A percentile compares a stretch with the other conserved stretches of the same genome.
Conservation (phyloP, 2,797 vertebrate species). For the Antennarius maculatus region DNA sequence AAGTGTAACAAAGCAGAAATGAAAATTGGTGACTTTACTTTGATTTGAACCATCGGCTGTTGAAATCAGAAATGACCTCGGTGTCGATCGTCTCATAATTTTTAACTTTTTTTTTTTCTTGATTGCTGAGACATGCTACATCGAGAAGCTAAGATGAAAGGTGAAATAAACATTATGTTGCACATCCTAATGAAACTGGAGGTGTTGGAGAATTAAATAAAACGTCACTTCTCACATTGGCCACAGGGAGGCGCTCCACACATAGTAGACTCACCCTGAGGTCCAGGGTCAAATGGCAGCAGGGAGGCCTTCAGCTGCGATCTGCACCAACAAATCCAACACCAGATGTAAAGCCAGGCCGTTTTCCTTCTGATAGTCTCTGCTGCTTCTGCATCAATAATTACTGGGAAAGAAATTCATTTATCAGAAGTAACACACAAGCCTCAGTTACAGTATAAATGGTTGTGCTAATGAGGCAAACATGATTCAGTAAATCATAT, state of each 20-base stretch:
- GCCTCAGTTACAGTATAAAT: not conserved
- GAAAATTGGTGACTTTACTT: too few species aligned
- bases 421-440: not conserved
- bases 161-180: slow-evolving; percentile 36
- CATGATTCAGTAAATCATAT: not conserved
- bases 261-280: not conserved
- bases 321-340: not conserved
- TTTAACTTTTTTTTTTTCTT: not conserved
- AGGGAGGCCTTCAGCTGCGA: not conserved
- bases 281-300: not conserved
- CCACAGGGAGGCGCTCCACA: slow-evolving; percentile 57
- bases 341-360: not conserved
- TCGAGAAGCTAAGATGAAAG: slow-evolving; percentile 23
- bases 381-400: not conserved
- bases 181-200: not conserved
- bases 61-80: not conserved
- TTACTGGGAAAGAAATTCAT: not conserved
- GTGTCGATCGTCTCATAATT: not conserved
- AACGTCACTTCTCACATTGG: slow-evolving; percentile 12
- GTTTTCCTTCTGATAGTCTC: not conserved
- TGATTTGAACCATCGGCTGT: not conserved
- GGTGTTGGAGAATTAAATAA: not conserved
- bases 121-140: too few species aligned
- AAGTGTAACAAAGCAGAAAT: too few species aligned
- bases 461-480: not conserved